Base-by-base conservation (phyloP, 2,113 vertebrate species). In the Fulica atra region DNA sequence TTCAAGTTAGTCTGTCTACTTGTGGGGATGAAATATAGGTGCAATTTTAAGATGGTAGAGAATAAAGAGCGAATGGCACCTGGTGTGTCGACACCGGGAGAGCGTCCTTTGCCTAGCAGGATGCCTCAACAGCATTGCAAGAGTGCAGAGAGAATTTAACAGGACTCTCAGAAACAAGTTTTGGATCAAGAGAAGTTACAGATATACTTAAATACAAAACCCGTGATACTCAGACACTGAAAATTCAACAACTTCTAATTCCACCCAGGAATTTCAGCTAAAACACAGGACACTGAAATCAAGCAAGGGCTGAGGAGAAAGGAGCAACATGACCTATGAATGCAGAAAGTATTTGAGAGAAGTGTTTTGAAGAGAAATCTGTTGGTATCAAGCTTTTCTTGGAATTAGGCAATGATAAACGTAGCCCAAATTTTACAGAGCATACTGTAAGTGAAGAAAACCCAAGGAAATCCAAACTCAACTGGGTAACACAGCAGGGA, bases 21-120 rank as follows among this genome's bases (percentile, higher is more conserved):
- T 74, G 56, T 33, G 35, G 56, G 64, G 33, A 73, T 82, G 83
- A 96, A 82, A 82, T 53, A 82, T 1, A 78, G 59, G 23, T 20
- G 64, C n/a, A 87, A 88, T 91, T 86, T 88, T 82, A 66, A 92
- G 64, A 36, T 35, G 64, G 56, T 13, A 20, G 11, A 91, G 51
- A 81, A 81, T 13, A 60, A 76, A 2, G 3, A 85, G 63, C 36
- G 78, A 65, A n/a, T 3, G 18, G 20, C 53, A 36, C 48, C 63
- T 44, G 16, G 11, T 42, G 4, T 9, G 18, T 10, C 56, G 56
- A 7, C 4, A 53, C 19, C 36, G 66, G 80, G 61, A 60, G 29
- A 46, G 13, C 2, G 5, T 26, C 42, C 85, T 76, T 24, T 16
- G 44, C 42, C 3, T 36, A 86, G 35, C 23, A 26, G 59, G 53